Evolutionary conservation across 2,797 vertebrate species (phyloP), one percentile per base, ranked within the genome.

Genomic region (Pseudotriccus pelzelni): DNA sequence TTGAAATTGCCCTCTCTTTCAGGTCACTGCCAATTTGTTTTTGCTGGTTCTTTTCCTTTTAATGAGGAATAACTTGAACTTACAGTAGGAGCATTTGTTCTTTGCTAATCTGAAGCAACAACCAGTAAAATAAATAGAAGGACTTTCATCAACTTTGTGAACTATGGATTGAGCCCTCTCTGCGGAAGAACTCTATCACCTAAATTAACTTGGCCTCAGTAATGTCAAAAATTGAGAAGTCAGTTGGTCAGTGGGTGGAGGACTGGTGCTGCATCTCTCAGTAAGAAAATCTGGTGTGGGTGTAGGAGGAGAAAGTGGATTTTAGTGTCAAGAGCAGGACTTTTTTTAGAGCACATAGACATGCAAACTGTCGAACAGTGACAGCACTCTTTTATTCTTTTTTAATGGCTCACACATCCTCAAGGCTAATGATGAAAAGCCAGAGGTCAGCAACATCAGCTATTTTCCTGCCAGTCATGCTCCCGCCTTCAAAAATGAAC

Each of bases 401-500:
- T 90, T 88, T 81, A 93, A 90, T 13, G 6, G 62, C 50, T 95
- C 39, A 3, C 56, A 73, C 7, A 1, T 63, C 86, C 80, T 82
- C 55, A 63, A 49, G 69, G 67, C 43, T 94, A 88, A 88, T 59
- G 83, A 79, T 78, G 47, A 87, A 95, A 95, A 92, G 46, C 46
- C 44, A 66, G 62, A 83, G 91, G 91, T 91, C 94, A 96, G 70
- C 24, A 72, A 6, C 41, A 88, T 84, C 60, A 94, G 53, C 30
- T 87, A 50, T 94, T 93, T 97, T 78, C 37, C 79, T 97, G 93
- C 53, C 79, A 90, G 49, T 93, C 89, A 83, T 49, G 67, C 69
- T 91, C 91, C 82, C 50, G 91, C 79, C 79, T 87, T 36, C 34
- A 68, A 75, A 94, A 91, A 49, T 28, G 69, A 87, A 72, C 39